A percentile compares a stretch with the other conserved stretches of the same genome.
Evolutionary conservation across 2,797 vertebrate genomes (phyloP).

Genomic region (Syngnathus rostellatus): DNA sequence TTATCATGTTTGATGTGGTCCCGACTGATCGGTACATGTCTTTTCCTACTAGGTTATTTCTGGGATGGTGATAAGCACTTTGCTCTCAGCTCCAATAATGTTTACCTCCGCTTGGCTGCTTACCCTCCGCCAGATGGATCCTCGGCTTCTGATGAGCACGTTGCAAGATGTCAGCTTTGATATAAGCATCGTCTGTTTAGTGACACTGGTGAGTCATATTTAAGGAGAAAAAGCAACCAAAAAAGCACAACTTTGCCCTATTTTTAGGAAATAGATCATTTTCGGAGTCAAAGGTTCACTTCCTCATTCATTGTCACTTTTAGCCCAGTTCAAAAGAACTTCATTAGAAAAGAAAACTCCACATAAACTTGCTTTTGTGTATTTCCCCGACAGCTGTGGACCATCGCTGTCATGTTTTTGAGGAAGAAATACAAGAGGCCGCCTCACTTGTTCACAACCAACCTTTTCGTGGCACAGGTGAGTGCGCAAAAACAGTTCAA

Average conservation of each 20-base stretch:
- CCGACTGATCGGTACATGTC: neutral
- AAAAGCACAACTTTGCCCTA: neutral
- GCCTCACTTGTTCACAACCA: constrained; percentile 86
- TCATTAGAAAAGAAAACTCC: neutral
- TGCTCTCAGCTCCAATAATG: constrained; percentile 97
- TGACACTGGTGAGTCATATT: constrained; percentile 80
- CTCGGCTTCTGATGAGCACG: constrained; percentile 73
- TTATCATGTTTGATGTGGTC: neutral
- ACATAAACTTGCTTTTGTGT: neutral
- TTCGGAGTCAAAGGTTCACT: neutral
- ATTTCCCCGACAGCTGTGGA: constrained; percentile 78
- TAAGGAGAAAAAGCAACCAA: too few relatives aligned
- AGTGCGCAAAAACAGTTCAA: constrained; percentile 24
- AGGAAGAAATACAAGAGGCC: constrained; percentile 86
- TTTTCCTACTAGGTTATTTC: constrained; percentile 78
- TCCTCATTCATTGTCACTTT: constrained; percentile 3
- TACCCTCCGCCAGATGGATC: constrained; percentile 85
- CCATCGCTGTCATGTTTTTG: constrained; percentile 80
- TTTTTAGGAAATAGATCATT: neutral
- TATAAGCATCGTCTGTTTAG: constrained; percentile 86
- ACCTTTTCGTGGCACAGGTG: constrained; percentile 90
- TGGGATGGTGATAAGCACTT: constrained; percentile 96
- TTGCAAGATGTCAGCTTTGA: constrained; percentile 89
- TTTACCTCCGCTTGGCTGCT: constrained; percentile 94
- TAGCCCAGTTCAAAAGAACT: neutral